Base-by-base conservation (phyloP, 1,140 invertebrate genomes). In the Drosophila suzukii region DNA sequence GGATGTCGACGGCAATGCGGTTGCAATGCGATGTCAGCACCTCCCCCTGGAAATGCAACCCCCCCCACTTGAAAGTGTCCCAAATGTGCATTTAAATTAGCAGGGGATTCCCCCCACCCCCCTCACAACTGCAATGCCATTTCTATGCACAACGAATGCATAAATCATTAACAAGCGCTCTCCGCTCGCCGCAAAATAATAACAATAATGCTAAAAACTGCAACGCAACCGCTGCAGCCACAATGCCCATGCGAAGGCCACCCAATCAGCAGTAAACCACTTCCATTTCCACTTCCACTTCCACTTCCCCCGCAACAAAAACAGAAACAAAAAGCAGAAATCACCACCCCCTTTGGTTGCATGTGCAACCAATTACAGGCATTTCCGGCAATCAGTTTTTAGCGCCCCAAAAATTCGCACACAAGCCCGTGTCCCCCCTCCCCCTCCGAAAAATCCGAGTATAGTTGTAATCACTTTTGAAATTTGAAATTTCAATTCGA, bases 61-160 rank as follows among this genome's bases (percentile, higher is more conserved):
- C n/a, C n/a, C n/a, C 56, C 20, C 17, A 32, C 24, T n/a, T 47
- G 39, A 44, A 38, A 54, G 68, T 89, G 83, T 38, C 83, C 83
- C 83, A 88, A 88, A 88, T 88, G 83, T 89, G 84, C 83, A 88
- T 88, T 88, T 89, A 89, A 88, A 88, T 89, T 88, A 89, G 83
- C 84, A 62, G 30, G 47, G 34, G 41, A 13, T 49, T n/a, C 32
- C n/a, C 8, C 51, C 17, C 66, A 54, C 57, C 41, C 55, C 34
- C 43, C 32, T 36, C 71, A 59, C 65, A 67, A 67, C 51, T 57
- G 44, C 67, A 71, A 71, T 88, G 83, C 67, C 83, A 88, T 88
- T 89, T 88, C 84, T 88, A 88, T 88, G 83, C 84, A 90, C 65
- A 84, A 78, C 63, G 73, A 90, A 84, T 84, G 70, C 84, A 88